Evolutionary conservation across 2,797 vertebrate species (phyloP), one percentile per base, ranked within the genome.

Genomic region (Pseudochaenichthys georgianus): DNA sequence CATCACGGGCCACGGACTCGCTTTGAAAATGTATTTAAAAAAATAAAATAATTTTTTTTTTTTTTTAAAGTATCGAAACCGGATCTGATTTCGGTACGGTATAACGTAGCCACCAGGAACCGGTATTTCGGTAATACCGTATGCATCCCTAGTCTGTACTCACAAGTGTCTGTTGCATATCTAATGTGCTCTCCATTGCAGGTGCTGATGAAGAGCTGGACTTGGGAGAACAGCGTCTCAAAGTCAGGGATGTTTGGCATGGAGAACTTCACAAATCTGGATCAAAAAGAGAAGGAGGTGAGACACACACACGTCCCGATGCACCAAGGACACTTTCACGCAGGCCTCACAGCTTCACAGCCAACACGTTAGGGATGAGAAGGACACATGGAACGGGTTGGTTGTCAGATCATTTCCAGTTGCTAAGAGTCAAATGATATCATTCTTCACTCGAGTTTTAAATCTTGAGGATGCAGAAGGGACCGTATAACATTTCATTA

Each of bases 171-270:
- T 95, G 98, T 99, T 89, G 98, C 98, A 73, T 99, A 99, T 96
- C 98, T 95, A 89, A 99, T 97, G 95, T 99, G 98, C 85, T 99
- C 98, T 54, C 98, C 98, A 2, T 99, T 99, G 93, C 98, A 99
- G 84, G 98, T 99, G 92, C 98, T 98, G 94, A 99, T 99, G 93
- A 99, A 99, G 86, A 99, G 97, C 91, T 99, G 98, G 88, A 99
- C 97, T 95, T 99, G 98, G 66, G 98, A 99, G 94, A 99, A 99
- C 81, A 99, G 94, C 0, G 97, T 99, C 95, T 99, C 98, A 81
- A 99, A 99, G 93, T 99, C 98, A 80, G 98, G 98, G 95, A 99
- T 97, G 95, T 97, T 99, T 96, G 98, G 98, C 98, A 99, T 99
- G 91, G 98, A 99, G 94, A 99, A 99, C 96, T 99, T 99, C 91